These are phyloP conservation scores for Zaprionus gabonicus DNA, from an alignment of 1,140 invertebrate genomes.

Conservation along the genomic window DNA sequence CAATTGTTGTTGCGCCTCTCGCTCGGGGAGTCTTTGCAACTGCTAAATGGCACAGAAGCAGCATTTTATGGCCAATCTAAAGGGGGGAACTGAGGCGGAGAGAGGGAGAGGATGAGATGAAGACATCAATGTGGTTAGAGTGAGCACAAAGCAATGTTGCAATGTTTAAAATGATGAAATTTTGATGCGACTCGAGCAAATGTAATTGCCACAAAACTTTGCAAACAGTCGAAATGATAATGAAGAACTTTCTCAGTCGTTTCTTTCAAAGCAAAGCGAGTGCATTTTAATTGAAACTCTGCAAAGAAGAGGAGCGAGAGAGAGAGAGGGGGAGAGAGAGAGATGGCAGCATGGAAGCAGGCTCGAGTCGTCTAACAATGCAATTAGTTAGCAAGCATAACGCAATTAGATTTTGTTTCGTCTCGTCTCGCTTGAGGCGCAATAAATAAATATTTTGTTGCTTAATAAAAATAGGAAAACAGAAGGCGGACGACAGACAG, in stretches of 20 bases:
- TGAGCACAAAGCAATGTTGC: background rate
- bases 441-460: constrained; percentile 42
- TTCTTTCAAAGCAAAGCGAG: constrained; percentile 24
- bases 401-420: constrained; percentile 53
- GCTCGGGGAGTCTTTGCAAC: background rate
- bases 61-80: background rate
- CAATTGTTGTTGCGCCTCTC: constrained; percentile 40
- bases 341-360: background rate
- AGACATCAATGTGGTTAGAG: background rate
- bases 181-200: constrained; percentile 12
- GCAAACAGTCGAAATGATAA: constrained; percentile 14
- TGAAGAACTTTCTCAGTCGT: constrained; percentile 19
- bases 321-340: background rate
- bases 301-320: constrained; percentile 17
- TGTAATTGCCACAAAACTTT: constrained; percentile 14
- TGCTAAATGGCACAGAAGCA: background rate
- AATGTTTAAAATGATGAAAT: constrained; percentile 2
- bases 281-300: constrained; percentile 67
- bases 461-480: constrained; percentile 4
- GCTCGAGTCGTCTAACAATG: constrained; percentile 39
- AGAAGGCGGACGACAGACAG: background rate
- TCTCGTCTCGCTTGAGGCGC: constrained; percentile 14
- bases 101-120: background rate
- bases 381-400: constrained; percentile 65
- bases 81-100: background rate